These are phyloP conservation scores for Scolopax mira DNA, from an alignment of 2,113 vertebrate genomes.

Conservation along the genomic window DNA sequence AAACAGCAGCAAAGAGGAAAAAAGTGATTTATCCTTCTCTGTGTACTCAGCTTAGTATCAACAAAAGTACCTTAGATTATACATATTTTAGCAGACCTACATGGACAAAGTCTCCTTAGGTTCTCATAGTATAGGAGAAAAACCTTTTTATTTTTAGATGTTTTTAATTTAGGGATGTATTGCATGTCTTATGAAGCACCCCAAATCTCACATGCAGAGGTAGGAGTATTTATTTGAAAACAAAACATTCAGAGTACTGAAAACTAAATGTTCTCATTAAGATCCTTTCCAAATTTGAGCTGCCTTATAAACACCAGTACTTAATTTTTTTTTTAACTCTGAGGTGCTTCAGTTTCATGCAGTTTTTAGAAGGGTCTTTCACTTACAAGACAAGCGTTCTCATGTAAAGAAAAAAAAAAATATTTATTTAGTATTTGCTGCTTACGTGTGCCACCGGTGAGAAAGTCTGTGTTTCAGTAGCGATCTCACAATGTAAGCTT, in stretches of 20 bases:
- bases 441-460: neutral
- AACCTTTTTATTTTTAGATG: neutral
- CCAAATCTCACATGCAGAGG: neutral
- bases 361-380: neutral
- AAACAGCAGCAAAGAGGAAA: conserved; percentile 18
- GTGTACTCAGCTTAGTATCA: neutral
- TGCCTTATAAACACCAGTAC: neutral
- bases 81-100: neutral
- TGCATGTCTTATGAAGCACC: neutral
- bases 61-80: neutral
- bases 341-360: neutral
- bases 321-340: neutral
- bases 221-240: neutral
- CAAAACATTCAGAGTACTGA: neutral
- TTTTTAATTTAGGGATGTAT: neutral
- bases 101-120: neutral
- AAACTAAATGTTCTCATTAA: neutral
- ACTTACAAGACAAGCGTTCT: neutral
- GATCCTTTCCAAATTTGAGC: neutral
- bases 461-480: neutral
- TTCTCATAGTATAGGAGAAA: neutral
- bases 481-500: neutral
- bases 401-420: neutral
- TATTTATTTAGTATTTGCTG: neutral
- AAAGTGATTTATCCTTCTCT: conserved; percentile 37